Percentiles rank a stretch among this genome's conserved stretches.
These are phyloP conservation scores for Aegithalos caudatus DNA, from an alignment of 2,113 vertebrate genomes.

Conservation along the genomic window DNA sequence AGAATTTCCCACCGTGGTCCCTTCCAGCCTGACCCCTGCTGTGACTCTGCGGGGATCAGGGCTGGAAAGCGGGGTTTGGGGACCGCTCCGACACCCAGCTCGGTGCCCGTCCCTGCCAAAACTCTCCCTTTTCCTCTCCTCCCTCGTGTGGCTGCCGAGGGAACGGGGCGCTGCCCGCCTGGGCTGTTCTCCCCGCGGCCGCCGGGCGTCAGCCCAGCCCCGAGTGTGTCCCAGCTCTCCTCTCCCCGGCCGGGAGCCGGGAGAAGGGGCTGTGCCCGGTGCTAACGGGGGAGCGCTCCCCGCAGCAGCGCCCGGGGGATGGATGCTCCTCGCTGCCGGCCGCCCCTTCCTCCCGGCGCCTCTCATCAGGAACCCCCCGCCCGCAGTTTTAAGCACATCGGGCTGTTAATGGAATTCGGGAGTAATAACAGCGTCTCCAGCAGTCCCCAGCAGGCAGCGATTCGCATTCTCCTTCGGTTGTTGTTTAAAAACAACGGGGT, in stretches of 20 bases:
- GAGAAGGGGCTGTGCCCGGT: too few relatives aligned
- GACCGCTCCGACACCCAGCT: too few relatives aligned
- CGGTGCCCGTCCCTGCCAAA: background rate
- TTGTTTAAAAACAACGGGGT: background rate
- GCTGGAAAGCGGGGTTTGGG: background rate
- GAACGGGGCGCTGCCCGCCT: too few relatives aligned
- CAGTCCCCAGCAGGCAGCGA: background rate
- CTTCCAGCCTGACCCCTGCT: background rate
- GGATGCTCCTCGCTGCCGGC: background rate
- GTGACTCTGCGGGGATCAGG: too few relatives aligned
- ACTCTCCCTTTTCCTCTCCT: background rate
- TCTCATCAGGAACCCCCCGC: background rate
- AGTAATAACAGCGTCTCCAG: background rate
- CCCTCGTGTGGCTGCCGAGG: background rate
- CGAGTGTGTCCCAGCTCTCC: too few relatives aligned
- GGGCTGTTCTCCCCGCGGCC: background rate
- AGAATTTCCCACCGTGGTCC: background rate
- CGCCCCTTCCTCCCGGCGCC: accelerated
- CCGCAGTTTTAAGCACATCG: accelerated
- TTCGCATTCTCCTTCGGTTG: background rate
- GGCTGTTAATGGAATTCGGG: background rate
- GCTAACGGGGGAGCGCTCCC: background rate
- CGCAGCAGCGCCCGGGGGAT: accelerated
- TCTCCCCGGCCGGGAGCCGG: too few relatives aligned
- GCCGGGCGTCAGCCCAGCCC: background rate